phyloP scores from a whole-genome alignment of 2,113 vertebrate species.

The Sphyrna mokarran region DNA sequence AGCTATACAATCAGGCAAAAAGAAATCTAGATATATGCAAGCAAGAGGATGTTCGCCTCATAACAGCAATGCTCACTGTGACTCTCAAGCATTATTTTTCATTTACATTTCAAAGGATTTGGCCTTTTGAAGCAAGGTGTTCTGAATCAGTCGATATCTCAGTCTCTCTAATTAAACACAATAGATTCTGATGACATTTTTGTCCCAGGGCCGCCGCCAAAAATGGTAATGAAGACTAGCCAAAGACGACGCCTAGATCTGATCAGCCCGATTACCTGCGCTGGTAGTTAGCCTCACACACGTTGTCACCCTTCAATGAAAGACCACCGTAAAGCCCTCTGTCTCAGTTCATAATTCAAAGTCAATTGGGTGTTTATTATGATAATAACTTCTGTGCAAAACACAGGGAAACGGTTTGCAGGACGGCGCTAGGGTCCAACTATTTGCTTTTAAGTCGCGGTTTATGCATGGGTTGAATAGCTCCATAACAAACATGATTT shows the following conservation, averaged over 20 bases:
- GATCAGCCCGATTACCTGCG: constrained; percentile 47
- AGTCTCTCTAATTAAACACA: constrained; percentile 58
- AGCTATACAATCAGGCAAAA: neutral
- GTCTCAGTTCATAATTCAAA: constrained; percentile 57
- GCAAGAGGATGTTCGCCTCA: neutral
- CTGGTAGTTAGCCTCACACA: constrained; percentile 27
- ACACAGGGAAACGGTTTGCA: constrained; percentile 40
- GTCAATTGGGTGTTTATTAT: constrained; percentile 67
- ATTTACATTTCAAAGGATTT: neutral
- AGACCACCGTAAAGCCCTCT: constrained; percentile 47
- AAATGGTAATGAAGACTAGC: constrained; percentile 62
- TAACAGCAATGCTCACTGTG: neutral
- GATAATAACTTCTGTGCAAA: constrained; percentile 61
- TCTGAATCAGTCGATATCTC: constrained; percentile 48
- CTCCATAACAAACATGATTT: constrained; percentile 57
- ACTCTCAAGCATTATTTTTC: neutral
- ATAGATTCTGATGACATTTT: constrained; percentile 44
- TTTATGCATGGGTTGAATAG: constrained; percentile 54
- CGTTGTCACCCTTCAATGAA: constrained; percentile 38
- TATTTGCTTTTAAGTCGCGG: constrained; percentile 46
- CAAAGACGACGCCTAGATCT: constrained; percentile 59
- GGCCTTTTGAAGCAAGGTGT: constrained; percentile 38
- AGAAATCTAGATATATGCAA: neutral
- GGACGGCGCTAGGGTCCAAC: constrained; percentile 26
- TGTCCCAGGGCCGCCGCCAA: constrained; percentile 47